Conservation (phyloP, 2,113 vertebrate species). For the Cyrtonyx montezumae region DNA sequence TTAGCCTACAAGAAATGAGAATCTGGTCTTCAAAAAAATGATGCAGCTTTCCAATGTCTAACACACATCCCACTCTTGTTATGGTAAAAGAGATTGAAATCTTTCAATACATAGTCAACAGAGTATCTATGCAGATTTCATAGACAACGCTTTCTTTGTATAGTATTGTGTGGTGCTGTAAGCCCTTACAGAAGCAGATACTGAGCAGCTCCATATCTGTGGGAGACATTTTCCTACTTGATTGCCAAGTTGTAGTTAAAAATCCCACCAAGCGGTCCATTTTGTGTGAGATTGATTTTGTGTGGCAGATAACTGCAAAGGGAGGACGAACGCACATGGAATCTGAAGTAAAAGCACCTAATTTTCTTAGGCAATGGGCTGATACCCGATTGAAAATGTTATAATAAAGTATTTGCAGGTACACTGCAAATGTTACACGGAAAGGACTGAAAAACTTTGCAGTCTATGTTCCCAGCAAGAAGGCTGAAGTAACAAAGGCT, state of each 20-base stretch:
- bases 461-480: constrained; percentile 29
- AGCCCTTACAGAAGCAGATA: constrained; percentile 38
- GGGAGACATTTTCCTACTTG: constrained; percentile 39
- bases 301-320: not conserved
- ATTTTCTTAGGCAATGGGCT: constrained; percentile 19
- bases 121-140: constrained; percentile 30
- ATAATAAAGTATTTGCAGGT: constrained; percentile 1
- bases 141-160: constrained; percentile 50
- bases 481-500: constrained; percentile 57
- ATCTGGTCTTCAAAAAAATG: not conserved
- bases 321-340: not conserved
- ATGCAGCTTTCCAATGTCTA: not conserved
- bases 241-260: constrained; percentile 27
- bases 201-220: constrained; percentile 43
- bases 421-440: not conserved
- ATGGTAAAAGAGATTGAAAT: not conserved
- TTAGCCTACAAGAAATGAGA: not conserved
- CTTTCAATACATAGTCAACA: constrained; percentile 15
- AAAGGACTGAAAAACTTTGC: constrained; percentile 22
- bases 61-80: constrained; percentile 12
- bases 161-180: constrained; percentile 3
- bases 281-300: not conserved
- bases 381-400: not conserved
- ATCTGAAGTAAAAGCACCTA: not conserved
- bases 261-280: not conserved